Percentiles rank a stretch among this genome's conserved stretches.
These are phyloP conservation scores for Brachyopa scutellaris DNA, from an alignment of 2,888 invertebrate species.

Conservation along the genomic window DNA sequence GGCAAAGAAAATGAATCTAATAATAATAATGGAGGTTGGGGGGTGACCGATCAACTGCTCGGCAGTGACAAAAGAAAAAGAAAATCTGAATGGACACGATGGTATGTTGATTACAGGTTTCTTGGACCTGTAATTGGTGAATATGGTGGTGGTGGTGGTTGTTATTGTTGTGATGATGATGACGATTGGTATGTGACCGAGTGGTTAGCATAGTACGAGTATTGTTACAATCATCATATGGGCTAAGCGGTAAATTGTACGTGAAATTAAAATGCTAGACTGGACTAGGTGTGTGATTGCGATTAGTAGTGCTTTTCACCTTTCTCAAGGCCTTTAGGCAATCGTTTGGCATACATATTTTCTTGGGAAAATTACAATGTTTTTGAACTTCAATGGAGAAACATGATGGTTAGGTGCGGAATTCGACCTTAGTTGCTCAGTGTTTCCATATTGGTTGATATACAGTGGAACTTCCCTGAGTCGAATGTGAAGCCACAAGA, in stretches of 20 bases:
- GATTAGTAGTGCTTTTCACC: background rate
- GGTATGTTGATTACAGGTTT: background rate
- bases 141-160: background rate
- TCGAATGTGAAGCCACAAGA: too few species aligned
- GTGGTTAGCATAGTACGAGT: background rate
- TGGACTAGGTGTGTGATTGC: background rate
- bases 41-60: slow-evolving; percentile 1
- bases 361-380: background rate
- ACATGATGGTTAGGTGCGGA: background rate
- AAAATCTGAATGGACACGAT: background rate
- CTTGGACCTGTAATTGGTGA: slow-evolving; percentile 12
- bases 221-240: slow-evolving; percentile 12
- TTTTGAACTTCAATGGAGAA: background rate
- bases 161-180: background rate
- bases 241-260: slow-evolving; percentile 27
- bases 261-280: slow-evolving; percentile 36
- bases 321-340: slow-evolving; percentile 39
- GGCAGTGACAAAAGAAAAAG: slow-evolving; percentile 14
- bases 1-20: slow-evolving; percentile 9
- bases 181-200: slow-evolving; percentile 26
- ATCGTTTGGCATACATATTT: background rate
- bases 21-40: background rate
- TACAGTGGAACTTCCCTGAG: too few species aligned
- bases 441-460: background rate
- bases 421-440: background rate